phyloP scores from a whole-genome alignment of 2,113 vertebrate species.

The Phrynosoma platyrhinos region DNA sequence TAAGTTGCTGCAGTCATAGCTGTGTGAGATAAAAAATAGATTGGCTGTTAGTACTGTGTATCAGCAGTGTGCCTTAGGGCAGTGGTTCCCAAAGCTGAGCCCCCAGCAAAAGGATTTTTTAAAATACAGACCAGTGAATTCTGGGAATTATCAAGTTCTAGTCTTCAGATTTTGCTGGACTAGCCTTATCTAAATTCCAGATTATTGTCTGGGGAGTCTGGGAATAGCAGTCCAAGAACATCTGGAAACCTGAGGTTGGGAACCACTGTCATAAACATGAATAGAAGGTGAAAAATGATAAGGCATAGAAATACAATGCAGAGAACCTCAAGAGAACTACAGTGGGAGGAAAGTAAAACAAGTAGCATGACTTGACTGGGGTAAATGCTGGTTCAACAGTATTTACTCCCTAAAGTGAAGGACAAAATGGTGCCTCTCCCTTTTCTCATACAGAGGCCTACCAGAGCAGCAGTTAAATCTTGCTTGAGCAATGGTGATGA shows the following conservation, averaged over 20 bases:
- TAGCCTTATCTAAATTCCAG: background rate
- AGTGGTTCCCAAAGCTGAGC: background rate
- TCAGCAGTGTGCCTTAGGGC: background rate
- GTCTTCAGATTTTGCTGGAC: background rate
- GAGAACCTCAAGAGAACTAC: background rate
- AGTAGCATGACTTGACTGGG: background rate
- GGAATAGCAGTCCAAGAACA: background rate
- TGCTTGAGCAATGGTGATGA: no score
- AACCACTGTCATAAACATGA: no score
- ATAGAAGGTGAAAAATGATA: background rate
- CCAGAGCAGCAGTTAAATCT: background rate
- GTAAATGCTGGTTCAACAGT: background rate
- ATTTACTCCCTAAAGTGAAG: background rate
- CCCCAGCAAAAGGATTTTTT: background rate
- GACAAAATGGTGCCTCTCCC: background rate
- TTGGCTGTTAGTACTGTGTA: background rate
- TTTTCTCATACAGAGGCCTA: background rate
- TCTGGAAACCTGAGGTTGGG: background rate
- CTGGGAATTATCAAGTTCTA: background rate
- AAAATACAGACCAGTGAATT: background rate
- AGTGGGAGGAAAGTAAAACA: background rate
- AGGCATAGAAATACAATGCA: background rate
- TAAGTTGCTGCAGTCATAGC: conserved; percentile 83
- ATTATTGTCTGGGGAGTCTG: background rate
- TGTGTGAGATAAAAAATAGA: conserved; percentile 40